phyloP scores from a whole-genome alignment of 2,888 invertebrate species.

The Aethes cnicana region DNA sequence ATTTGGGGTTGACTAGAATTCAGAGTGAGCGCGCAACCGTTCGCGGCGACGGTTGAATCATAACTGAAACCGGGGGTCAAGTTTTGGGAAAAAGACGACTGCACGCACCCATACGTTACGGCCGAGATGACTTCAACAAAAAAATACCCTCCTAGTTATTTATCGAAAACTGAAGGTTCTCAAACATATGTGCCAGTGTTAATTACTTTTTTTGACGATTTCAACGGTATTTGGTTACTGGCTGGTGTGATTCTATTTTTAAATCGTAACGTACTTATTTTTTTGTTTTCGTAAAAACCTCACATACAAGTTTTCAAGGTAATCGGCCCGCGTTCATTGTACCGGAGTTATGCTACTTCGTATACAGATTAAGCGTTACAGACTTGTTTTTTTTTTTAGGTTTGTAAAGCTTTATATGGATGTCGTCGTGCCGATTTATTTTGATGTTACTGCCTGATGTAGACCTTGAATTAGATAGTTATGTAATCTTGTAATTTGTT shows the following conservation, averaged over 20 bases:
- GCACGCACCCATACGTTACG: slow-evolving; percentile 78
- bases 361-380: slow-evolving; percentile 22
- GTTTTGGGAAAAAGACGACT: slow-evolving; percentile 69
- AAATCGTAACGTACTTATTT: slow-evolving; percentile 37
- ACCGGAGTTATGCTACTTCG: slow-evolving; percentile 50
- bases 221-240: background rate
- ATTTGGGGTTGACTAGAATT: slow-evolving; percentile 80
- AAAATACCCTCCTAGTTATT: slow-evolving; percentile 80
- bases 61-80: slow-evolving; percentile 76
- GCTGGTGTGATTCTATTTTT: slow-evolving; percentile 18
- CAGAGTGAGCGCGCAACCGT: slow-evolving; percentile 69
- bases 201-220: slow-evolving; percentile 30
- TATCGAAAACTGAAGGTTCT: slow-evolving; percentile 53
- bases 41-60: slow-evolving; percentile 72
- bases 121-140: slow-evolving; percentile 79
- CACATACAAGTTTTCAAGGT: slow-evolving; percentile 67
- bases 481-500: slow-evolving; percentile 21
- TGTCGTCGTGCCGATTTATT: slow-evolving; percentile 26
- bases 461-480: slow-evolving; percentile 15
- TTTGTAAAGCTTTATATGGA: slow-evolving; percentile 14
- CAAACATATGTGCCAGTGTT: slow-evolving; percentile 53
- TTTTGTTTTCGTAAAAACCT: slow-evolving; percentile 48
- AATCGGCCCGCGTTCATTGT: slow-evolving; percentile 71
- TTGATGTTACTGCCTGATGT: slow-evolving; percentile 13
- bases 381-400: slow-evolving; percentile 25